Evolutionary conservation across 2,888 invertebrate genomes (phyloP).

Genomic region (Campoplex capitator): DNA sequence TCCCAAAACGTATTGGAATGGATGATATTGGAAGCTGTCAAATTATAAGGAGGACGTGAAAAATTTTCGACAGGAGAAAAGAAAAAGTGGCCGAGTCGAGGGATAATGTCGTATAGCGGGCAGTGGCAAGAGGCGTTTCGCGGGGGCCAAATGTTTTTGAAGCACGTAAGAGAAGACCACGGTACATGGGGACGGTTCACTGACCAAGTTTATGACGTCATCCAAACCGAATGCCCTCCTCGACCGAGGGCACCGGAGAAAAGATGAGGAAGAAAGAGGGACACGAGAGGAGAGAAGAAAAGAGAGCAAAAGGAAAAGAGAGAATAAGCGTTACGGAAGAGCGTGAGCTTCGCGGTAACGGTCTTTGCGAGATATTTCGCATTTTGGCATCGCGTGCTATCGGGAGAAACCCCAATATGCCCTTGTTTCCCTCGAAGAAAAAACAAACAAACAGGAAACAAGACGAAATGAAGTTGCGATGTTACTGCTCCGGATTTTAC

Average conservation of each 20-base stretch:
- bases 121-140: constrained; percentile 32
- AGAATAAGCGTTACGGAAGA: constrained; percentile 29
- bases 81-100: constrained; percentile 12
- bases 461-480: background rate
- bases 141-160: constrained; percentile 79
- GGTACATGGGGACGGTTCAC: constrained; percentile 76
- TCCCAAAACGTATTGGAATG: background rate
- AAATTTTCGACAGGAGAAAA: background rate
- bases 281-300: constrained; percentile 10
- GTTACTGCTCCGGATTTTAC: background rate
- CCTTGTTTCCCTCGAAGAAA: background rate
- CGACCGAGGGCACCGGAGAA: constrained; percentile 66
- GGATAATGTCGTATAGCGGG: constrained; percentile 31
- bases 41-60: constrained; percentile 5
- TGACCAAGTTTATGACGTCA: constrained; percentile 83
- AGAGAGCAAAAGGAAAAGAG: constrained; percentile 34
- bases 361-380: constrained; percentile 47
- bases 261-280: constrained; percentile 33
- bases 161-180: constrained; percentile 76
- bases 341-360: constrained; percentile 51
- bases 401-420: constrained; percentile 15
- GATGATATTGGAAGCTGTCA: background rate
- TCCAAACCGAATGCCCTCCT: constrained; percentile 60
- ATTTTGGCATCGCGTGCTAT: constrained; percentile 50
- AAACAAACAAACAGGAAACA: constrained; percentile 6